Conservation (phyloP, 2,113 vertebrate species). For the Grammomys surdaster region DNA sequence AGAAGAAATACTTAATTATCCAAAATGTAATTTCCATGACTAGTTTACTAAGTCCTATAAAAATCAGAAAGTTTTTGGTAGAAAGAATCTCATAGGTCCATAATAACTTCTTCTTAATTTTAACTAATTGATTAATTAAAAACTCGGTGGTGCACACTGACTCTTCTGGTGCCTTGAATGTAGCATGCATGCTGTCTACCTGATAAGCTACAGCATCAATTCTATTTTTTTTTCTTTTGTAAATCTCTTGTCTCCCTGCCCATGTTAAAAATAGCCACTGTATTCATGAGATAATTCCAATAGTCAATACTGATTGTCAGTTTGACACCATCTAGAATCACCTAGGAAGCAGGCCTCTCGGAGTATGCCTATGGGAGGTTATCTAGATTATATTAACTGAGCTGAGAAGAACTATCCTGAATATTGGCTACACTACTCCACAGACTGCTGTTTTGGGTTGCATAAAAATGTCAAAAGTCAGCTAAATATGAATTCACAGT, state of each 20-base stretch:
- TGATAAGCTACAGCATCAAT: neutral
- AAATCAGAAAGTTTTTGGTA: constrained; percentile 32
- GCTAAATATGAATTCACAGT: too few relatives aligned
- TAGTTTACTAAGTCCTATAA: neutral
- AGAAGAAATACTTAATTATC: constrained; percentile 6
- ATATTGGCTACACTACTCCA: too few relatives aligned
- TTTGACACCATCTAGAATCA: neutral
- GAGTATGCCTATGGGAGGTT: too few relatives aligned
- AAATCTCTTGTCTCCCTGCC: neutral
- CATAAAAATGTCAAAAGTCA: too few relatives aligned
- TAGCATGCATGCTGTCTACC: neutral
- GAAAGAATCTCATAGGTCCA: neutral
- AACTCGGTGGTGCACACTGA: neutral
- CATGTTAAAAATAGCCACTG: constrained; percentile 9
- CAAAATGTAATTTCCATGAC: constrained; percentile 33
- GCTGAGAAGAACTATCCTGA: neutral
- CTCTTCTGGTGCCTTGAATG: neutral
- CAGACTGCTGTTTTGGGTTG: neutral
- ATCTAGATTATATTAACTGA: neutral
- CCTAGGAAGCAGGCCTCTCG: neutral
- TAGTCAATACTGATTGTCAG: too few relatives aligned
- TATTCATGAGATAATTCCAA: neutral
- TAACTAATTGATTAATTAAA: neutral
- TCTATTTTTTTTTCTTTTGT: neutral
- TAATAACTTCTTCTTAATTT: neutral